These are phyloP conservation scores for Sciaenops ocellatus DNA, from an alignment of 2,797 vertebrate genomes.

Conservation along the genomic window DNA sequence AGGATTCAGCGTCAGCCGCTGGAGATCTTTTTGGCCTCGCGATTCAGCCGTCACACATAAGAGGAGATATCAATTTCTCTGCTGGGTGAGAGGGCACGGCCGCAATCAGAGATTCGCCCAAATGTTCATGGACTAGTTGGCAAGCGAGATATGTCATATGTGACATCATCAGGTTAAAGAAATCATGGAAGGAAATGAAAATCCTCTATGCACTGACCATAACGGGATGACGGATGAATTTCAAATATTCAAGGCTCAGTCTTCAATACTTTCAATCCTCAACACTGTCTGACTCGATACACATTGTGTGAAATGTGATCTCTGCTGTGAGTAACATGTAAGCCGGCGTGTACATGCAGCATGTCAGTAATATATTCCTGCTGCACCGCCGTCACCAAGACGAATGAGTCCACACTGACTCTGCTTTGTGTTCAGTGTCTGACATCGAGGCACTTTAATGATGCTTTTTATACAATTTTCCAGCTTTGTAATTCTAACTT, in stretches of 20 bases:
- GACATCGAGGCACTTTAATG: too few relatives aligned
- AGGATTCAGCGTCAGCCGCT: slow-evolving; percentile 10
- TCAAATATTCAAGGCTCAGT: not conserved
- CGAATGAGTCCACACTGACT: not conserved
- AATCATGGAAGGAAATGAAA: not conserved
- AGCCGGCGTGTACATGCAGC: not conserved
- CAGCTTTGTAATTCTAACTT: not conserved
- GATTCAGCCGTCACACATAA: not conserved
- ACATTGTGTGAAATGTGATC: not conserved
- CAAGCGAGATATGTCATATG: not conserved
- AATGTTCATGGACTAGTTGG: not conserved
- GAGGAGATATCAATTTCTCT: slow-evolving; percentile 9
- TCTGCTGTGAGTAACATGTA: slow-evolving; percentile 6
- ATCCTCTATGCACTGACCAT: not conserved
- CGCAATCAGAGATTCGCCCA: slow-evolving; percentile 30
- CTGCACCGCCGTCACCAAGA: not conserved
- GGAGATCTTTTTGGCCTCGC: not conserved
- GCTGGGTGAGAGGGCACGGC: slow-evolving; percentile 13
- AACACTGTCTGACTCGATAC: not conserved
- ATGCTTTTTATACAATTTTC: too few relatives aligned
- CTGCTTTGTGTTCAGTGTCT: not conserved
- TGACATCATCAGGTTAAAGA: slow-evolving; percentile 10
- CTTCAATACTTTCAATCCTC: not conserved
- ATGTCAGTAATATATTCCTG: not conserved
- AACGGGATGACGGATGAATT: not conserved